These are phyloP conservation scores for Hyperoplus lanceolatus DNA, from an alignment of 2,797 vertebrate species.

Conservation along the genomic window DNA sequence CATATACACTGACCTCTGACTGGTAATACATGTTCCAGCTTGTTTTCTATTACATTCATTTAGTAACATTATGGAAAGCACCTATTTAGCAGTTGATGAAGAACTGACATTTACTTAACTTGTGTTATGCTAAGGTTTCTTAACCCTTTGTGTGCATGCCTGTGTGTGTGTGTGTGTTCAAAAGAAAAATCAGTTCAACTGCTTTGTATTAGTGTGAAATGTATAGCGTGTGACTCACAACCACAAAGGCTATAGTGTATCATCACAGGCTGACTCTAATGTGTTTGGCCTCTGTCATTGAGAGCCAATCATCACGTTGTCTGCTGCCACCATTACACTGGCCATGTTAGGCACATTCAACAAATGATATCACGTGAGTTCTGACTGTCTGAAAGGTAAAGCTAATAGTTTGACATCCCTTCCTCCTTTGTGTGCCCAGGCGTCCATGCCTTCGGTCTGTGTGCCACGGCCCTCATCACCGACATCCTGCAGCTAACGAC, in stretches of 20 bases:
- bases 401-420: background rate
- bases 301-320: background rate
- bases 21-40: background rate
- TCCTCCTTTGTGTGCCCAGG: conserved; percentile 79
- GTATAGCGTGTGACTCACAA: background rate
- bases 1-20: background rate
- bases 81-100: background rate
- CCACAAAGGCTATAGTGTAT: background rate
- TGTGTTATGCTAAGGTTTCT: background rate
- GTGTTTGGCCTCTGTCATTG: no score
- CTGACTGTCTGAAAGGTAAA: no score
- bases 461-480: conserved; percentile 96
- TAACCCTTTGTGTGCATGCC: background rate
- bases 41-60: background rate
- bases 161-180: background rate
- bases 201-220: background rate
- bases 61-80: background rate
- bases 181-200: background rate
- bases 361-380: background rate
- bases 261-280: background rate
- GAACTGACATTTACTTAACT: background rate
- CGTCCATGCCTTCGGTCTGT: conserved; percentile 96
- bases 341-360: background rate
- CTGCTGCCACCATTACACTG: background rate
- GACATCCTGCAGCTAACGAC: conserved; percentile 97